Conservation (phyloP, 2,113 vertebrate species). For the Caranx ignobilis region DNA sequence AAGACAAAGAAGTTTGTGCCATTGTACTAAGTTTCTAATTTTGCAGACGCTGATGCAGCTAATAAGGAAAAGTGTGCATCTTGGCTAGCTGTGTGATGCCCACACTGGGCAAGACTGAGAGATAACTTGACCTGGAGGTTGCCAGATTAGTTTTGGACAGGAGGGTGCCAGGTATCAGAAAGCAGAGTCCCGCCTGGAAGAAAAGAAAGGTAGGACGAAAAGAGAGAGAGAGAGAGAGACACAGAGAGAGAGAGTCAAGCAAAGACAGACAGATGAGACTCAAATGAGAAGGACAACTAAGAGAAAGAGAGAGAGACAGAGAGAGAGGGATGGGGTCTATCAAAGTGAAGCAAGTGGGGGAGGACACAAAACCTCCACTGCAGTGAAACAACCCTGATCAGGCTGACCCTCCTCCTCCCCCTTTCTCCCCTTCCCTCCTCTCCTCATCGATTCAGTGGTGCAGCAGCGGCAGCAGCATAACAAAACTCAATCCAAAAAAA, state of each 20-base stretch:
- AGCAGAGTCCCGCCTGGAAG: slow-evolving; percentile 21
- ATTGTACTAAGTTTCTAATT: slow-evolving; percentile 7
- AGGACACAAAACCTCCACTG: slow-evolving; percentile 53
- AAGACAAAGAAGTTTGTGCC: slow-evolving; percentile 24
- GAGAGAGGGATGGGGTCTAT: slow-evolving; percentile 21
- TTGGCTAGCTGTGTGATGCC: slow-evolving; percentile 8
- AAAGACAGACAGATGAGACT: slow-evolving; percentile 47
- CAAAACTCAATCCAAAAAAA: slow-evolving; percentile 50
- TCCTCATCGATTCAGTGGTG: slow-evolving; percentile 67
- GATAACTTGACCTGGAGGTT: slow-evolving; percentile 42
- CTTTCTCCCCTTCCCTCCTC: slow-evolving; percentile 15
- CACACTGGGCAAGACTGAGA: slow-evolving; percentile 8
- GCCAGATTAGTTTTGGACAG: slow-evolving; percentile 57
- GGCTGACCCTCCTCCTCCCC: slow-evolving; percentile 52
- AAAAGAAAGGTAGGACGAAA: neutral
- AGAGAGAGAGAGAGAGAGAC: slow-evolving; percentile 11
- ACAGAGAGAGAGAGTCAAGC: slow-evolving; percentile 24
- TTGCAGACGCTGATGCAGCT: slow-evolving; percentile 47
- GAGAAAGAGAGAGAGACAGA: slow-evolving; percentile 8
- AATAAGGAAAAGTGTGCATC: slow-evolving; percentile 36
- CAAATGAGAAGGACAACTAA: slow-evolving; percentile 11
- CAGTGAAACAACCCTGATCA: slow-evolving; percentile 60
- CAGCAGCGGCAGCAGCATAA: slow-evolving; percentile 70
- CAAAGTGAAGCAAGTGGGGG: slow-evolving; percentile 20
- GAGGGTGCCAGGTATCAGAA: slow-evolving; percentile 56